Evolutionary conservation across 2,113 vertebrate species (phyloP).

Genomic region (Anoura caudifer): DNA sequence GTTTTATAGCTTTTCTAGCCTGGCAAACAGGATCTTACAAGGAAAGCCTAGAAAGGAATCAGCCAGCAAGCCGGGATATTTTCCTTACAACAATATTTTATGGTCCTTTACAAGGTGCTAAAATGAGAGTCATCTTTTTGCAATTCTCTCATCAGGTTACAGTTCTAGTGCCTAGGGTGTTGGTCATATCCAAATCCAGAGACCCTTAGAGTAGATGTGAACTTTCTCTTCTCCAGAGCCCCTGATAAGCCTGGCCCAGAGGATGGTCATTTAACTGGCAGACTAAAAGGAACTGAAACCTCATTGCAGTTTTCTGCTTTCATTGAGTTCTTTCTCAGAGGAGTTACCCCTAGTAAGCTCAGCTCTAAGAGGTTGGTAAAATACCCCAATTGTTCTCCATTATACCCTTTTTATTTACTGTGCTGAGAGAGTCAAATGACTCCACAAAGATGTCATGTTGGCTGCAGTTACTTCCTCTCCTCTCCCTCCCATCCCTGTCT

Average conservation of each 20-base stretch:
- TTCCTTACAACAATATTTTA: background rate
- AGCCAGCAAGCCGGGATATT: slow-evolving; percentile 1
- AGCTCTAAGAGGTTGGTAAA: background rate
- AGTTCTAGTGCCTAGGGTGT: background rate
- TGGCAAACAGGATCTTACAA: background rate
- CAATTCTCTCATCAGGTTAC: background rate
- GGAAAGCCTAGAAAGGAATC: background rate
- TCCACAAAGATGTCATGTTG: slow-evolving; percentile 20
- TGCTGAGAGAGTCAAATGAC: slow-evolving; percentile 29
- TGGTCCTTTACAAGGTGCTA: background rate
- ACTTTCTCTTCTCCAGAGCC: background rate
- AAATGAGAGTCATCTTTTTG: background rate
- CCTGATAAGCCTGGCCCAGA: background rate
- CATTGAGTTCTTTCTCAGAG: slow-evolving; percentile 34
- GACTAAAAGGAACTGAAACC: background rate
- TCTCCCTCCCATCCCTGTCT: background rate
- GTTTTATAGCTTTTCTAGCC: background rate
- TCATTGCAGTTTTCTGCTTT: background rate
- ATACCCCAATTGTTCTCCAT: background rate
- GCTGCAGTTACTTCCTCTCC: background rate
- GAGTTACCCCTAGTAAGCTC: background rate
- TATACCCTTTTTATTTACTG: slow-evolving; percentile 13
- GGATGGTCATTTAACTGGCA: background rate
- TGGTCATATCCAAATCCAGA: background rate
- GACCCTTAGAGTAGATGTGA: background rate